phyloP scores from a whole-genome alignment of 2,888 invertebrate genomes.

The Pseudococcus longispinus region DNA sequence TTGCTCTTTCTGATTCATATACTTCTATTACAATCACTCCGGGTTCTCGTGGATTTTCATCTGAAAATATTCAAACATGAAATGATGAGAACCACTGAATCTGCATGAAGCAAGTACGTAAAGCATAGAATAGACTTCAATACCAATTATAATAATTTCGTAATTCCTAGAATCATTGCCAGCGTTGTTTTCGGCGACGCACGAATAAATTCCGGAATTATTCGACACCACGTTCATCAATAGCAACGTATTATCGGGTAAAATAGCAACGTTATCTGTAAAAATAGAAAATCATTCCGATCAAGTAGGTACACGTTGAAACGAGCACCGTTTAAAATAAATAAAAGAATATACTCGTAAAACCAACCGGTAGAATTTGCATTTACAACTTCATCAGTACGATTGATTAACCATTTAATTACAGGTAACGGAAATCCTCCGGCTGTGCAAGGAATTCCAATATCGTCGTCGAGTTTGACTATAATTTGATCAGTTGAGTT shows the following conservation, averaged over 20 bases:
- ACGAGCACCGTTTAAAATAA: neutral
- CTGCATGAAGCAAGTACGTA: neutral
- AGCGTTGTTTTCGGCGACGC: slow-evolving; percentile 26
- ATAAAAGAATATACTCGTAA: neutral
- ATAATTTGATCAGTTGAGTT: neutral
- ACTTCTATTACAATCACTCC: neutral
- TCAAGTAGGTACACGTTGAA: neutral
- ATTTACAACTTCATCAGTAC: slow-evolving; percentile 4
- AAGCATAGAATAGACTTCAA: neutral
- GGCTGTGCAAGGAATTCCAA: slow-evolving; percentile 38
- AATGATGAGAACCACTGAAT: neutral
- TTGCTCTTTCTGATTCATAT: neutral
- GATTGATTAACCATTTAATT: slow-evolving; percentile 31
- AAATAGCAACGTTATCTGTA: slow-evolving; percentile 12
- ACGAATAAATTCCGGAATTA: slow-evolving; percentile 47
- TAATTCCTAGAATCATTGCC: slow-evolving; percentile 24
- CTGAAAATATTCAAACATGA: neutral
- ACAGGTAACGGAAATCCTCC: slow-evolving; percentile 28
- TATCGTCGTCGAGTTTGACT: slow-evolving; percentile 13
- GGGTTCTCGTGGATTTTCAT: neutral
- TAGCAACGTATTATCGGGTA: slow-evolving; percentile 38
- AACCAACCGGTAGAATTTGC: neutral
- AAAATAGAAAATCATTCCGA: neutral
- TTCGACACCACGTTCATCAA: slow-evolving; percentile 6
- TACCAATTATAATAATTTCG: slow-evolving; percentile 8